phyloP scores from a whole-genome alignment of 2,888 invertebrate species.

The Coremacera marginata region DNA sequence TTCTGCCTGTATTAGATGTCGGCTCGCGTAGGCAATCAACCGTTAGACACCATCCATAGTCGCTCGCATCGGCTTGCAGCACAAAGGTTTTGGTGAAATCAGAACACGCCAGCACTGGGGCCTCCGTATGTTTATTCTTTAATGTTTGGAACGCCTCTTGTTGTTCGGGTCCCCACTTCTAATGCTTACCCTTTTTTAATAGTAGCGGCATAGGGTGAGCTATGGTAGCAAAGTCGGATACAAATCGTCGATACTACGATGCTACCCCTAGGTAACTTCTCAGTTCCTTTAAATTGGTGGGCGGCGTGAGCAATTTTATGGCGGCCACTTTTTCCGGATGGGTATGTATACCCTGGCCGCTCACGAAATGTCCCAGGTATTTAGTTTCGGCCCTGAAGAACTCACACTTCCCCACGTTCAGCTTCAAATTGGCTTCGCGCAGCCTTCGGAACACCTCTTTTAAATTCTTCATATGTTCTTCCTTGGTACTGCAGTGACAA shows the following conservation, averaged over 20 bases:
- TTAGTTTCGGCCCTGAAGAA: slow-evolving; percentile 10
- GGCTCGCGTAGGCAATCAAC: slow-evolving; percentile 13
- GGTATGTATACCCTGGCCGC: slow-evolving; percentile 29
- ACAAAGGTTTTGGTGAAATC: not conserved
- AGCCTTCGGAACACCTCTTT: too few species aligned
- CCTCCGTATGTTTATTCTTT: not conserved
- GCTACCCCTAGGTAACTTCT: slow-evolving; percentile 5
- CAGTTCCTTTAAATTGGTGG: not conserved
- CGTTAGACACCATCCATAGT: not conserved
- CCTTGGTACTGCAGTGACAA: too few species aligned
- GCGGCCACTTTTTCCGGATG: slow-evolving; percentile 36
- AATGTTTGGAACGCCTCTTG: not conserved
- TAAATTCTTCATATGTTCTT: too few species aligned
- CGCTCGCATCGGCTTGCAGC: not conserved
- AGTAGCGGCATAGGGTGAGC: slow-evolving; percentile 3
- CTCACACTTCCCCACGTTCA: slow-evolving; percentile 34
- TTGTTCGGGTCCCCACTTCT: too few species aligned
- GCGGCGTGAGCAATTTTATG: not conserved
- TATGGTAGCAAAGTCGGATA: slow-evolving; percentile 30
- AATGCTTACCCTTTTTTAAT: slow-evolving; percentile 30
- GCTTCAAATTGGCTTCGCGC: too few species aligned
- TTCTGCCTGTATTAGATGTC: slow-evolving; percentile 33
- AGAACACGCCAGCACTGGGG: not conserved
- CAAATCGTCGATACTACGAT: slow-evolving; percentile 37
- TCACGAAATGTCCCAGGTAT: slow-evolving; percentile 40